Base-by-base conservation (phyloP, 2,797 vertebrate species). In the Paratrypauchen microcephalus region DNA sequence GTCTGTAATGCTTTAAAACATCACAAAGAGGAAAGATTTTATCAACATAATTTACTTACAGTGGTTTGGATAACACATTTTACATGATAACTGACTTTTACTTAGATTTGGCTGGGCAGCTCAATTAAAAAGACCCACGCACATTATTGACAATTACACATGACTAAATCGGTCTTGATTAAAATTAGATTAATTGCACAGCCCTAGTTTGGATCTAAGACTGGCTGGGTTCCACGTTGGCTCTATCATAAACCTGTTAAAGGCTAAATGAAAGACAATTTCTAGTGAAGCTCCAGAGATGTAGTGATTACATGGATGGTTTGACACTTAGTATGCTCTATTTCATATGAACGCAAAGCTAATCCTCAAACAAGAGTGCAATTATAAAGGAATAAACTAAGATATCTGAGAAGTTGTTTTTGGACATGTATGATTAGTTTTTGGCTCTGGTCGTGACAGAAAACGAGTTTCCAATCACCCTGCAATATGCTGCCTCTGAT, bases 401-500 rank as follows among this genome's bases (percentile, higher is more conserved):
- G 80, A 72, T 81, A 81, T 71, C 69, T 0, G 70, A 79, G 76
- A 79, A 78, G 75, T 81, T 83, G 77, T 87, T 86, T 79, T 67
- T 56, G 72, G 80, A 89, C 70, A 30, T 58, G 76, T 78, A 76
- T 78, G 85, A 88, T 86, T 86, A 72, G 80, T 77, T 78, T 75
- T 78, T 86, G 80, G 84, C 82, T 36, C 18, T 64, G 59, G 52
- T 19, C 23, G 28, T 24, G 74, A 72, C 67, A 69, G 32, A 54
- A 84, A 85, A 88, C 26, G 2, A 73, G 68, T 76, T 74, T 87
- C 70, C 76, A 87, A 82, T 87, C 81, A 86, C 80, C 65, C 82
- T n/a, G 65, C 73, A 54, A 70, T 73, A 73, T 19, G 72, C 59
- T 41, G 79, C 76, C 66, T 74, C 73, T 87, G 83, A 89, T 86